Evolutionary conservation across 2,797 vertebrate species (phyloP).

Genomic region (Notoglanidium macrostoma): DNA sequence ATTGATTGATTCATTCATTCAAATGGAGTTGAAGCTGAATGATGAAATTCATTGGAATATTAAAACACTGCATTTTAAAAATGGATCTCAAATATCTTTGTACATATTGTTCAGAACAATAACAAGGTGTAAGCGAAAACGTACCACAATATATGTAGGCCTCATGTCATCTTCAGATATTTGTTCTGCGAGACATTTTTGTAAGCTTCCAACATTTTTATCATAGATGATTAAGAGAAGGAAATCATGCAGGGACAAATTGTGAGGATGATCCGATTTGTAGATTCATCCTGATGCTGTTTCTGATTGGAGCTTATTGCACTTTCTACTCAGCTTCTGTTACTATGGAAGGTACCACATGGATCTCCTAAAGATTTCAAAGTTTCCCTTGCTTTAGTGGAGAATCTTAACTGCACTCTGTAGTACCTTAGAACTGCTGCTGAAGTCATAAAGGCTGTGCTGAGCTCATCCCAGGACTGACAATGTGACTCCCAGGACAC

Average conservation of each 20-base stretch:
- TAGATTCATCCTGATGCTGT: not conserved
- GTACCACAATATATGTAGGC: not conserved
- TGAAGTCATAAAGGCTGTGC: no score
- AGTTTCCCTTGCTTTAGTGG: no score
- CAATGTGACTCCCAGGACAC: no score
- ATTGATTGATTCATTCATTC: not conserved
- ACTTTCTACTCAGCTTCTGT: not conserved
- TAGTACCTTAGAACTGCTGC: no score
- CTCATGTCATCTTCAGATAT: not conserved
- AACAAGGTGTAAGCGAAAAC: not conserved
- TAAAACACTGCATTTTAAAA: slow-evolving; percentile 40
- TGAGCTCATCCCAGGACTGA: no score
- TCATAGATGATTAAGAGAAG: not conserved
- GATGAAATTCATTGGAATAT: slow-evolving; percentile 45
- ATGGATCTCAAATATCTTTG: slow-evolving; percentile 18
- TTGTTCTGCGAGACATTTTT: not conserved
- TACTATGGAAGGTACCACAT: no score
- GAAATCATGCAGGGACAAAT: not conserved
- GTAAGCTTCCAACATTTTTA: not conserved
- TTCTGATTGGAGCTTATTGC: not conserved
- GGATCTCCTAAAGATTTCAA: not conserved
- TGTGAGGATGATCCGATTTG: not conserved
- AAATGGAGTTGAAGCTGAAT: slow-evolving; percentile 33
- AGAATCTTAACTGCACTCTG: no score
- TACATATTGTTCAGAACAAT: not conserved